A percentile compares a stretch with the other conserved stretches of the same genome.
Evolutionary conservation across 2,888 invertebrate species (phyloP).

Genomic region (Leptinotarsa juncta): DNA sequence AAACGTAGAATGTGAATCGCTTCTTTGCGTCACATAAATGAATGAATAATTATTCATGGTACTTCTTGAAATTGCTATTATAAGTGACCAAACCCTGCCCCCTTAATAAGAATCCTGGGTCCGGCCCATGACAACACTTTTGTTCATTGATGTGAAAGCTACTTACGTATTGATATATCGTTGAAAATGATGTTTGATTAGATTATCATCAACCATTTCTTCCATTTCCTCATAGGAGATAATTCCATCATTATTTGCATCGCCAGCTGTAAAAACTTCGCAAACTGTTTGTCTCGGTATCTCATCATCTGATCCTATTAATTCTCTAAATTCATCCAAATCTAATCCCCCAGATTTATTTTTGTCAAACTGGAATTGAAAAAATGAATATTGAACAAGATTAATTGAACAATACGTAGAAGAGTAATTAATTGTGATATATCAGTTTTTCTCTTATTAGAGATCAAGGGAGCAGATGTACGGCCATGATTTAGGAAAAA

Average conservation of each 20-base stretch:
- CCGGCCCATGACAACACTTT: too few relatives aligned
- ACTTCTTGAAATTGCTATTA: too few relatives aligned
- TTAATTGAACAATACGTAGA: too few relatives aligned
- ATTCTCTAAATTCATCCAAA: slow-evolving; percentile 73
- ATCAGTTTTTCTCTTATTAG: too few relatives aligned
- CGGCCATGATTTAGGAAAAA: too few relatives aligned
- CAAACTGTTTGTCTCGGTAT: slow-evolving; percentile 66
- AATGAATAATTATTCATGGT: too few relatives aligned
- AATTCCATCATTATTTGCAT: slow-evolving; percentile 74
- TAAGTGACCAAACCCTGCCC: too few relatives aligned
- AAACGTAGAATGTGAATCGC: too few relatives aligned
- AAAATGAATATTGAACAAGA: background rate
- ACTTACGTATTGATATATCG: slow-evolving; percentile 8
- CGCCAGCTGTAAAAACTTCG: slow-evolving; percentile 75
- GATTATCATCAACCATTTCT: slow-evolving; percentile 73
- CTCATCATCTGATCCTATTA: slow-evolving; percentile 66
- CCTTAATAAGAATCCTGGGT: too few relatives aligned
- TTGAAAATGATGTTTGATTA: slow-evolving; percentile 73
- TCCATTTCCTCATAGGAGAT: slow-evolving; percentile 79
- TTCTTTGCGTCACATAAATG: too few relatives aligned
- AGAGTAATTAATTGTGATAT: too few relatives aligned
- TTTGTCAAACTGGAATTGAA: slow-evolving; percentile 72
- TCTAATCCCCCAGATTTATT: slow-evolving; percentile 79
- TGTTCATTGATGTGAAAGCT: background rate
- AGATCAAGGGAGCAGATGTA: too few relatives aligned